Evolutionary conservation across 2,113 vertebrate genomes (phyloP).

Genomic region (Carassius carassius): DNA sequence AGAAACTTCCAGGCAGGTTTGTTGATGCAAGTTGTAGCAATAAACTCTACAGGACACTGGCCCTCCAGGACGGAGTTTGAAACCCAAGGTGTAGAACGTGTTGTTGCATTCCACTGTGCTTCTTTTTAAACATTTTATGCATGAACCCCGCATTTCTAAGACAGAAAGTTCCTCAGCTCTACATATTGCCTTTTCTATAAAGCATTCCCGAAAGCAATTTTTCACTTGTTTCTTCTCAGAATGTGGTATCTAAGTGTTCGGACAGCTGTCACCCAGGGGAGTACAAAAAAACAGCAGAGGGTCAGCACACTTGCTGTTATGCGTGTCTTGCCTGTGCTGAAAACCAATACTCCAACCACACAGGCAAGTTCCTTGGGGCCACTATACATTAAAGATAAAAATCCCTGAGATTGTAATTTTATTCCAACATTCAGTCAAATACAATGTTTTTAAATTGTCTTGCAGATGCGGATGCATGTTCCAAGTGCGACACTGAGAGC

Average conservation of each 20-base stretch:
- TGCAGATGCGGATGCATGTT: constrained; percentile 85
- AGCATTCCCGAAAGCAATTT: too few relatives aligned
- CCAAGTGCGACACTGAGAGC: constrained; percentile 73
- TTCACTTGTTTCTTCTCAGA: constrained; percentile 62
- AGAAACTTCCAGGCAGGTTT: too few relatives aligned
- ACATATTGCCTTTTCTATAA: too few relatives aligned
- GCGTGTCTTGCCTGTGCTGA: constrained; percentile 83
- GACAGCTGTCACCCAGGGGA: constrained; percentile 81
- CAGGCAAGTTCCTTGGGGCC: constrained; percentile 67
- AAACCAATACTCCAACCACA: constrained; percentile 77
- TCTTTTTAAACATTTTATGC: too few relatives aligned
- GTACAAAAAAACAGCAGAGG: constrained; percentile 83
- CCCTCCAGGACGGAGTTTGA: too few relatives aligned
- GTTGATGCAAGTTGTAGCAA: too few relatives aligned
- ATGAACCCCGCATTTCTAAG: too few relatives aligned
- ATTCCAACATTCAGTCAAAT: not conserved
- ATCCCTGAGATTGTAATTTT: not conserved
- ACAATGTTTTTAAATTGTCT: constrained; percentile 13
- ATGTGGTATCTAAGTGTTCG: constrained; percentile 81
- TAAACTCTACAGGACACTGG: too few relatives aligned
- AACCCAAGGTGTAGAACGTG: too few relatives aligned
- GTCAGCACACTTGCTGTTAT: constrained; percentile 87
- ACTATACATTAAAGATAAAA: not conserved
- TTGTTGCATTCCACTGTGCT: too few relatives aligned
- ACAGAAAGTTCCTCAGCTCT: too few relatives aligned